These are phyloP conservation scores for Dipodomys stephensi DNA, from an alignment of 2,113 vertebrate species.

Conservation along the genomic window DNA sequence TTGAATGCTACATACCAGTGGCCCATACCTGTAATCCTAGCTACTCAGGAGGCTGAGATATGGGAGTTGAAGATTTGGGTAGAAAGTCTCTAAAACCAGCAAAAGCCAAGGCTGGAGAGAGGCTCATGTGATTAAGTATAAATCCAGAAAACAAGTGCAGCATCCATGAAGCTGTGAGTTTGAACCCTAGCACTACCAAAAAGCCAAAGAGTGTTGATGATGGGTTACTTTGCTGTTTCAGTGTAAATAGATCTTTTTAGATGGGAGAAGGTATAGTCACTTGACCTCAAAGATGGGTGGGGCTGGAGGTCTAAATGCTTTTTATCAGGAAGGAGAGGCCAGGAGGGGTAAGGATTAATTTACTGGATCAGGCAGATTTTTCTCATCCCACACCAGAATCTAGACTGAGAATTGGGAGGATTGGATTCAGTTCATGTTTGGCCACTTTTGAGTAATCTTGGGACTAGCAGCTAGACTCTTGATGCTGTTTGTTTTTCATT, in stretches of 20 bases:
- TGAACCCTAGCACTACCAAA: too few species aligned
- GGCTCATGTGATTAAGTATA: too few species aligned
- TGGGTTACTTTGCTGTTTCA: slow-evolving; percentile 30
- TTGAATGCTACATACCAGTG: too few species aligned
- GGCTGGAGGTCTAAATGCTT: not conserved
- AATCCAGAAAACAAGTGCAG: too few species aligned
- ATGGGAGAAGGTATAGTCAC: not conserved
- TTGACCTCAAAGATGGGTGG: not conserved
- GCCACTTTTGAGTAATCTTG: not conserved
- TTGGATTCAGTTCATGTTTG: not conserved
- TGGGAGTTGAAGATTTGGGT: too few species aligned
- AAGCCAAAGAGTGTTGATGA: not conserved
- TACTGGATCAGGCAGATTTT: not conserved
- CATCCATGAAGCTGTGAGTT: too few species aligned
- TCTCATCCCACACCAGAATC: not conserved
- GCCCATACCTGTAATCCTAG: too few species aligned
- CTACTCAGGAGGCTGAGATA: too few species aligned
- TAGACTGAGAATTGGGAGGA: not conserved
- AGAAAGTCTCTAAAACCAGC: too few species aligned
- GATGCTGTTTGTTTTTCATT: not conserved
- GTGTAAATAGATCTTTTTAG: not conserved
- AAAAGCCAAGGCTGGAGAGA: too few species aligned
- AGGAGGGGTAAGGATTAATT: not conserved
- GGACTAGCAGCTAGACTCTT: not conserved
- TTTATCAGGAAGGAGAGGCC: not conserved